phyloP scores from a whole-genome alignment of 2,113 vertebrate genomes.

The Illadopsis cleaveri region DNA sequence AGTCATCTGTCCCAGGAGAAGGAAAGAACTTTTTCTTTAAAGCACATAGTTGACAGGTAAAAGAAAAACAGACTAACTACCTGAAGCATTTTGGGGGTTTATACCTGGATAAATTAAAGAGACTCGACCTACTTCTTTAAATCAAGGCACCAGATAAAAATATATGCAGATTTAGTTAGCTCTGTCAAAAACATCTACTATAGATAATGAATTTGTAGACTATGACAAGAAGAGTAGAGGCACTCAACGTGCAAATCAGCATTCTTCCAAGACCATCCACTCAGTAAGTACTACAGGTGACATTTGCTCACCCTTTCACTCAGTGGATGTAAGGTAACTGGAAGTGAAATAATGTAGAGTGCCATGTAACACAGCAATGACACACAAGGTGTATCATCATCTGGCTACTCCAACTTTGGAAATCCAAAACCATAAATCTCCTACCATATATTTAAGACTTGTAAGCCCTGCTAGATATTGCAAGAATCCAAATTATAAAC shows the following conservation, averaged over 20 bases:
- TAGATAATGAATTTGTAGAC: slow-evolving; percentile 15
- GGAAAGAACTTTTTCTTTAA: slow-evolving; percentile 3
- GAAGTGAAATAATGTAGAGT: not conserved
- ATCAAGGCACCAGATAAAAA: slow-evolving; percentile 15
- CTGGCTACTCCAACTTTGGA: not conserved
- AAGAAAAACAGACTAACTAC: slow-evolving; percentile 45
- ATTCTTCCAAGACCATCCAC: not conserved
- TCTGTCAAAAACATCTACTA: slow-evolving; percentile 40
- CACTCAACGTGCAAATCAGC: slow-evolving; percentile 29
- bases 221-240: slow-evolving; percentile 50
- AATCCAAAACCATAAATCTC: not conserved
- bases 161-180: slow-evolving; percentile 28
- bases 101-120: slow-evolving; percentile 41
- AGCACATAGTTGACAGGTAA: slow-evolving; percentile 19
- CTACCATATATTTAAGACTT: not conserved
- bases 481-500: not conserved
- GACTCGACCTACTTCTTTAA: not conserved
- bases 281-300: not conserved
- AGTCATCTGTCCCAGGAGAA: slow-evolving; percentile 49
- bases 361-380: not conserved
- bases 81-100: not conserved
- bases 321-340: not conserved
- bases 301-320: not conserved
- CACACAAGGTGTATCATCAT: not conserved
- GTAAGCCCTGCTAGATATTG: not conserved